Base-by-base conservation (phyloP, 2,113 vertebrate species). In the Ascaphus truei region DNA sequence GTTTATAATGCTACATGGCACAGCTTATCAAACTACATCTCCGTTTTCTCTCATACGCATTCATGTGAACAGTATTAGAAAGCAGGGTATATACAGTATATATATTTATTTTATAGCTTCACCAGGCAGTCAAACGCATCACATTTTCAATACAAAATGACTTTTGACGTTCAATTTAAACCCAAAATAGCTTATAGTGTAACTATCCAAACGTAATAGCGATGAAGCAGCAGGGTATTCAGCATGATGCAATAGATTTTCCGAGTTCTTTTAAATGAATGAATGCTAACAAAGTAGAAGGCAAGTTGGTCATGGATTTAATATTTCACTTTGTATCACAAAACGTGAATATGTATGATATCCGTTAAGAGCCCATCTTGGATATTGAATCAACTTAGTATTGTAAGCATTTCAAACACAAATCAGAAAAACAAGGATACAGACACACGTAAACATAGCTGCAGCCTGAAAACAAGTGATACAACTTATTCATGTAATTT, bases 121-220 rank as follows among this genome's bases (percentile, higher is more conserved):
- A 45, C 31, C 45, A 65, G 72, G 64, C 36, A 80, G 23, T 22
- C 45, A 83, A 52, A 76, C 5, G 66, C 20, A 61, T 12, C 18
- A 34, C 62, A 27, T 76, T 84, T 81, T 66, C 57, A 62, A 2
- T 13, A 39, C 58, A 62, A 81, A 78, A 77, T 78, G 3, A 68
- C 25, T 80, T 74, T 43, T 74, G 64, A 76, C 62, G 68, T 75
- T 65, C 63, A 71, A 83, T 80, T 72, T 83, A 50, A 76, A 72
- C 29, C 22, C 36, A 68, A 69, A 60, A 62, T 56, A 75, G 33
- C 66, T 73, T 71, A 45, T 60, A 77, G 52, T 73, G 31, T 71
- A 79, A 33, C 62, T 77, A 13, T 72, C 27, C 48, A 68, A 45
- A 30, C 76, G 26, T 66, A 80, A 76, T 55, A 66, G 64, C 41